A percentile compares a stretch with the other conserved stretches of the same genome.
Conservation (phyloP, 2,888 invertebrate genomes). For the Dolichomitus sp. region DNA sequence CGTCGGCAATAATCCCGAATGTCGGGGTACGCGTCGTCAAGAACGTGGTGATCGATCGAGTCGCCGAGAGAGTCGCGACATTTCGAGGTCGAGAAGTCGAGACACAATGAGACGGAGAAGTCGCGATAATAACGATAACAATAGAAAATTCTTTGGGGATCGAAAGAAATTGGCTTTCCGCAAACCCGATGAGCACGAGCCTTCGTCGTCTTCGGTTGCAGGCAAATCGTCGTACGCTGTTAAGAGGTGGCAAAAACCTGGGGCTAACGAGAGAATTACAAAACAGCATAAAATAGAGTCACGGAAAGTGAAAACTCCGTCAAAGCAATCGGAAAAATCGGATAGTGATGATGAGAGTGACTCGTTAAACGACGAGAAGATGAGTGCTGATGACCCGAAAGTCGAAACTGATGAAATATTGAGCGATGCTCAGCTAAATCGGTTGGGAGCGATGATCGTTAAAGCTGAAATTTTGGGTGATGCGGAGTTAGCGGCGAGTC, state of each 20-base stretch:
- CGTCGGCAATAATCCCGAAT: conserved; percentile 49
- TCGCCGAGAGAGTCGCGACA: conserved; percentile 59
- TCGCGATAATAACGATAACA: conserved; percentile 64
- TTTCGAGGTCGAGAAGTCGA: conserved; percentile 71
- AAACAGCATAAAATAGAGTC: conserved; percentile 17
- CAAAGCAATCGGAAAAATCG: conserved; percentile 48
- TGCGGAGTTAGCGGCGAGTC: conserved; percentile 89
- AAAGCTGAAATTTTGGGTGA: conserved; percentile 98
- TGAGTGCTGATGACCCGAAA: conserved; percentile 53
- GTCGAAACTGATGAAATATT: conserved; percentile 80
- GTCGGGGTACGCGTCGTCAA: conserved; percentile 24
- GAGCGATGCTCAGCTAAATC: conserved; percentile 95
- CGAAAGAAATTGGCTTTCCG: conserved; percentile 72
- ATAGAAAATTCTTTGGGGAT: conserved; percentile 48
- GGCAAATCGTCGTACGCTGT: conserved; percentile 53
- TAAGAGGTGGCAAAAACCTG: conserved; percentile 77
- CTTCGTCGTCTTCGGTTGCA: conserved; percentile 43
- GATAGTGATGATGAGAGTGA: conserved; percentile 45
- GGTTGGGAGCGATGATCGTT: conserved; percentile 95
- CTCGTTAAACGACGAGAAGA: conserved; percentile 59
- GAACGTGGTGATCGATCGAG: conserved; percentile 29
- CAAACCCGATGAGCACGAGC: conserved; percentile 75
- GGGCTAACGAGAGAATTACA: conserved; percentile 68
- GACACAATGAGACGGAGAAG: conserved; percentile 64
- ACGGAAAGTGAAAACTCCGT: neutral